Evolutionary conservation across 2,888 invertebrate species (phyloP).

Genomic region (Hydrotaea diabolus): DNA sequence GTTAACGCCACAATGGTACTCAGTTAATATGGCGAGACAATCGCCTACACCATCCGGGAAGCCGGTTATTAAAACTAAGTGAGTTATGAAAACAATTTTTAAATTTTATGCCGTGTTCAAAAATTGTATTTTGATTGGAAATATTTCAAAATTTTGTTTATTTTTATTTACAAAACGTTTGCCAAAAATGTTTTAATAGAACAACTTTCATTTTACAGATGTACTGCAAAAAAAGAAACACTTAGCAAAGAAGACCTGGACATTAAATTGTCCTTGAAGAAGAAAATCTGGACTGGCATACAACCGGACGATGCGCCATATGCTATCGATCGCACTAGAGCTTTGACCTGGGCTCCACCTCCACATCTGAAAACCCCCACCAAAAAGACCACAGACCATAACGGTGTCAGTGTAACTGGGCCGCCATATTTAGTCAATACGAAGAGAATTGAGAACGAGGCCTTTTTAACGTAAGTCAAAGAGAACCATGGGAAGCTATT

Average conservation of each 20-base stretch:
- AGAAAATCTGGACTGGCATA: slow-evolving; percentile 88
- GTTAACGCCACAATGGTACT: slow-evolving; percentile 28
- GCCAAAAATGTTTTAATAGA: not conserved
- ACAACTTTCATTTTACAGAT: slow-evolving; percentile 40
- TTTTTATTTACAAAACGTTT: not conserved
- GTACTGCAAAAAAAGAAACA: slow-evolving; percentile 48
- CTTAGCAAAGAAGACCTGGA: slow-evolving; percentile 80
- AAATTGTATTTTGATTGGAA: not conserved
- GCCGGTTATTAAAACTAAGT: slow-evolving; percentile 72
- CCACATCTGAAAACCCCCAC: slow-evolving; percentile 72
- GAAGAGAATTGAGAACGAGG: slow-evolving; percentile 81
- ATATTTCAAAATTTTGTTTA: not conserved
- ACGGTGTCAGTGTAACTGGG: not conserved
- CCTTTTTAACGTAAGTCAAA: slow-evolving; percentile 83
- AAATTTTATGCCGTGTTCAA: not conserved
- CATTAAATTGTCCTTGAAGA: slow-evolving; percentile 86
- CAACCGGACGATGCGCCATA: slow-evolving; percentile 78
- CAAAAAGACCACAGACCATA: slow-evolving; percentile 41
- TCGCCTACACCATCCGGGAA: slow-evolving; percentile 65
- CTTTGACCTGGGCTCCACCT: slow-evolving; percentile 86
- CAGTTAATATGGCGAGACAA: slow-evolving; percentile 67
- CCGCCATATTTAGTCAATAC: slow-evolving; percentile 3
- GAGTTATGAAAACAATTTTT: slow-evolving; percentile 3
- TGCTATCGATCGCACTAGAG: slow-evolving; percentile 74
- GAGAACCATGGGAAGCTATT: no score